Conservation (phyloP, 1,140 invertebrate genomes). For the Solenopsis fugax region DNA sequence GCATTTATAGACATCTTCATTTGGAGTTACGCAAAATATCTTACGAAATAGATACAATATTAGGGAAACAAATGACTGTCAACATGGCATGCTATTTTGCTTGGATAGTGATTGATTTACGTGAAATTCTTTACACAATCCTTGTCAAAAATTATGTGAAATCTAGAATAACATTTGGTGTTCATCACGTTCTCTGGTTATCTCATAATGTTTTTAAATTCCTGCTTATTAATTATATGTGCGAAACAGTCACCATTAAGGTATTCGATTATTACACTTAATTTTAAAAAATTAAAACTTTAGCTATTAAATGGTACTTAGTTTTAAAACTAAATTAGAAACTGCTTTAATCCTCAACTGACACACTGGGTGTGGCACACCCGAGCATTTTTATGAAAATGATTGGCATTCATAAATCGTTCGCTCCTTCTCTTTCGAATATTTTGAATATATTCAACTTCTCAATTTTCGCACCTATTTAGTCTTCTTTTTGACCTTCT, state of each 20-base stretch:
- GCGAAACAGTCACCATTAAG: neutral
- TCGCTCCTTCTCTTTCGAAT: no score
- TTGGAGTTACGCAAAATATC: neutral
- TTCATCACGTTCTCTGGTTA: rapidly evolving
- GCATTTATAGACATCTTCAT: slow-evolving; percentile 21
- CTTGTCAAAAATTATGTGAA: neutral
- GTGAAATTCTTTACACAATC: neutral
- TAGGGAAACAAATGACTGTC: no score
- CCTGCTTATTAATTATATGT: slow-evolving; percentile 4
- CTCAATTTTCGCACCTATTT: no score
- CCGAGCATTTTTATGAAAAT: no score
- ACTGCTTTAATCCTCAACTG: no score
- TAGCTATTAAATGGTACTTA: neutral
- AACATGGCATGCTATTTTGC: neutral
- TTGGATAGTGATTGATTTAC: neutral
- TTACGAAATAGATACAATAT: no score
- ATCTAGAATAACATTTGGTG: neutral
- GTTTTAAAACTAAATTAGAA: neutral
- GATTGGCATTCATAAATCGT: no score
- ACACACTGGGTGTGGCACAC: no score
- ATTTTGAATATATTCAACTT: no score
- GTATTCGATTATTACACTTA: neutral
- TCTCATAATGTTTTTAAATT: neutral
- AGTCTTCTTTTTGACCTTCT: no score
- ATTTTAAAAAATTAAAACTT: neutral